These are phyloP conservation scores for Kryptolebias marmoratus DNA, from an alignment of 2,113 vertebrate species.

Conservation along the genomic window DNA sequence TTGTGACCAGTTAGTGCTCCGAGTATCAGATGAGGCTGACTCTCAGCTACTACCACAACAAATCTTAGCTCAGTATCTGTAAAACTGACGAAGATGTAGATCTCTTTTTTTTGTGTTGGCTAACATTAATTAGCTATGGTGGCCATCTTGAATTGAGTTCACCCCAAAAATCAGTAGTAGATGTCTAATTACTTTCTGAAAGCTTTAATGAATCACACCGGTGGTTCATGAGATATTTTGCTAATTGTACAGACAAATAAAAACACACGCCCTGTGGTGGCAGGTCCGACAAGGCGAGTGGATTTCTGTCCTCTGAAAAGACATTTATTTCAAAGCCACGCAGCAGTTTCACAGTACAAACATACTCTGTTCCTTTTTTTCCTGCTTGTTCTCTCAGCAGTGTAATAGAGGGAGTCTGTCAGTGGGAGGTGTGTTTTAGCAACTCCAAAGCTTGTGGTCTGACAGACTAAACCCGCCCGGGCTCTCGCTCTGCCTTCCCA, in stretches of 20 bases:
- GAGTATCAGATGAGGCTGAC: no score
- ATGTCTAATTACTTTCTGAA: no score
- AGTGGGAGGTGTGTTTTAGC: conserved; percentile 48
- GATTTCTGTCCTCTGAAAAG: conserved; percentile 9
- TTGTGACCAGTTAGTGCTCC: no score
- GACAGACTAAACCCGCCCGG: conserved; percentile 30
- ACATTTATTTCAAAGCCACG: background rate
- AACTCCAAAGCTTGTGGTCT: conserved; percentile 51
- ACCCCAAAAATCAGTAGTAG: no score
- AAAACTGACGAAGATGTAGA: no score
- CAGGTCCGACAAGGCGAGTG: background rate
- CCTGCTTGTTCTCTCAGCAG: background rate
- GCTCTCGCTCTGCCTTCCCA: conserved; percentile 53
- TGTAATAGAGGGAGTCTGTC: conserved; percentile 17
- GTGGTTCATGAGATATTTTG: no score
- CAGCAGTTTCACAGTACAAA: background rate
- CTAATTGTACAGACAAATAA: background rate
- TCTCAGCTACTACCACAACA: no score
- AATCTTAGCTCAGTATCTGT: no score
- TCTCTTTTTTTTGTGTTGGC: no score
- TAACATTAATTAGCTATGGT: no score
- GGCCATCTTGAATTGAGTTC: no score
- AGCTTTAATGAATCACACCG: no score
- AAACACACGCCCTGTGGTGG: background rate
- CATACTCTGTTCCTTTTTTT: background rate